phyloP scores from a whole-genome alignment of 2,113 vertebrate genomes.

The Tragelaphus buxtoni region DNA sequence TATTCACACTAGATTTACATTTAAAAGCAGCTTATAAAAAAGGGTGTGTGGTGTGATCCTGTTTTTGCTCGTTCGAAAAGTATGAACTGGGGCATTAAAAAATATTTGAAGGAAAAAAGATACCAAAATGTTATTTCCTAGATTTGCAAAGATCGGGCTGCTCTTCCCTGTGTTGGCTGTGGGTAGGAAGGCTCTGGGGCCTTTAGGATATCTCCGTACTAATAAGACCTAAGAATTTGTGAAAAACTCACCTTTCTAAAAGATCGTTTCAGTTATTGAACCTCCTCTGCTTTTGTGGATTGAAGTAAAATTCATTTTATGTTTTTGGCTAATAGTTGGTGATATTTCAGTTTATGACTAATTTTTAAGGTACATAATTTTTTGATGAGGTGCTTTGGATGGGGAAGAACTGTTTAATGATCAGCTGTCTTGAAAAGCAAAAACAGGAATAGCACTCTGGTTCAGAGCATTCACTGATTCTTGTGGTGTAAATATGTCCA shows the following conservation, averaged over 20 bases:
- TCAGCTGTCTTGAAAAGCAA: background rate
- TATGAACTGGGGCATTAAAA: background rate
- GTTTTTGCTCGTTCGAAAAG: background rate
- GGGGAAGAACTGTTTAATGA: background rate
- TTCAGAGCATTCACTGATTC: background rate
- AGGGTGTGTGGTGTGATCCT: background rate
- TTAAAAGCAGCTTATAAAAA: background rate
- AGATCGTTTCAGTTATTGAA: background rate
- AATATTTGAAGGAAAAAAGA: background rate
- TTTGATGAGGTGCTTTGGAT: background rate
- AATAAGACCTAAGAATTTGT: background rate
- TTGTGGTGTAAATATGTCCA: background rate
- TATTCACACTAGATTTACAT: background rate
- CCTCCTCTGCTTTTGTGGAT: background rate
- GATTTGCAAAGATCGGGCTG: background rate
- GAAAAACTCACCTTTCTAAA: background rate
- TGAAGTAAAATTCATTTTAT: background rate
- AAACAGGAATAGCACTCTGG: background rate
- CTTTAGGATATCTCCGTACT: background rate
- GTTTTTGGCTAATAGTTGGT: background rate
- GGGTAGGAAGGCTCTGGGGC: no score
- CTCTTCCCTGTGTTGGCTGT: background rate
- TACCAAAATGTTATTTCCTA: background rate
- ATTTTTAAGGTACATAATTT: background rate
- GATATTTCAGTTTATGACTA: background rate